A percentile compares a stretch with the other conserved stretches of the same genome.
These are phyloP conservation scores for Julus scandinavius DNA, from an alignment of 2,888 invertebrate species.

Conservation along the genomic window DNA sequence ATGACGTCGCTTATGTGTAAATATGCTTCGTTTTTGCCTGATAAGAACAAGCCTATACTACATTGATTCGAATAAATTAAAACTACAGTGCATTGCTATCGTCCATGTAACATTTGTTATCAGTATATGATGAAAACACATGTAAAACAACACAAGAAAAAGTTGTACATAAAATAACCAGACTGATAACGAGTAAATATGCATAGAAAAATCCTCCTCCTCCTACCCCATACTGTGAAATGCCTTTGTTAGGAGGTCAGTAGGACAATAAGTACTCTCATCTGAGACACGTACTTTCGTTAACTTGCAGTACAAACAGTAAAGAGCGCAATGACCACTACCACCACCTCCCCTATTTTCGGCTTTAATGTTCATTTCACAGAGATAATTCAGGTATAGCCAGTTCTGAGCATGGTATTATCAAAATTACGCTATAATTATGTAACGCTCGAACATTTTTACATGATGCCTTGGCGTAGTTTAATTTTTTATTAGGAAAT, in stretches of 20 bases:
- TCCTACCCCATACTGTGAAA: background rate
- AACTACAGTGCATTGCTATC: background rate
- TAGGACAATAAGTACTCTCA: constrained; percentile 9
- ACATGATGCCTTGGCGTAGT: background rate
- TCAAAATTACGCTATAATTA: background rate
- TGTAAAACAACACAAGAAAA: background rate
- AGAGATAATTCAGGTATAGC: background rate
- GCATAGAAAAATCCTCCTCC: background rate
- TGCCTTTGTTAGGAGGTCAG: constrained; percentile 5
- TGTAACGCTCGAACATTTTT: background rate
- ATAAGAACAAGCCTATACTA: background rate
- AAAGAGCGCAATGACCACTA: constrained; percentile 26
- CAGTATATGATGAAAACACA: background rate
- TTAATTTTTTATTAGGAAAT: background rate
- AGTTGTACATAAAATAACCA: background rate
- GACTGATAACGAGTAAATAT: background rate
- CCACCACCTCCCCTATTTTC: background rate
- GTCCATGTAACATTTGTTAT: background rate
- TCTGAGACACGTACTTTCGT: background rate
- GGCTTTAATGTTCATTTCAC: background rate
- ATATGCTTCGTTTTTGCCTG: background rate
- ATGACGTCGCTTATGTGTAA: background rate
- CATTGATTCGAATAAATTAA: background rate
- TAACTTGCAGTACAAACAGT: background rate
- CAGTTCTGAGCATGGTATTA: background rate